Evolutionary conservation across 2,888 invertebrate genomes (phyloP), one percentile per base, ranked within the genome.

Genomic region (Melinaea marsaeus): DNA sequence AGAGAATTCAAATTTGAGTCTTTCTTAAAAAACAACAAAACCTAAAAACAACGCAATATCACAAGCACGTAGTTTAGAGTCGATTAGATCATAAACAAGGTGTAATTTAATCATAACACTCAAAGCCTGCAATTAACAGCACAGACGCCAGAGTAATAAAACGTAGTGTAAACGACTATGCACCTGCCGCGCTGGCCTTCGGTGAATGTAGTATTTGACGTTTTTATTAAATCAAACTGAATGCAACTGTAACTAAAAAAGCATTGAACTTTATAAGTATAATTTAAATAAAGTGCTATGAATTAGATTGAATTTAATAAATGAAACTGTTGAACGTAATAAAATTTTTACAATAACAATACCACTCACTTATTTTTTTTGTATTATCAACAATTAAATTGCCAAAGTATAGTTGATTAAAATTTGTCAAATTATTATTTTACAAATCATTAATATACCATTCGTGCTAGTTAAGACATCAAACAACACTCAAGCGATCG

Each of bases 51-150:
- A 42, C 42, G 42, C 42, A 9, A 42, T 42, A 9, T 42, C 9
- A 42, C 9, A 9, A 42, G 9, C 3, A 51, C 56, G 56, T 58
- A 57, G 57, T 57, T 13, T 32, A 51, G 57, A 65, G 51, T 42
- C 58, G 64, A 61, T 66, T 70, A 65, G 58, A 63, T 61, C 63
- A 65, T 70, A 70, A 70, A 67, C 65, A 68, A 60, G 66, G 63
- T 65, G 65, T 64, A 64, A 64, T 67, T 67, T 60, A 60, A 67
- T 64, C 65, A 62, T 60, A 60, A 63, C 65, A 65, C 59, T 57
- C 61, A 55, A 55, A 64, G 55, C 63, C 55, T 57, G 57, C 65
- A 63, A 55, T 66, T 62, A 66, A 58, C 61, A 54, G 57, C 55
- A 62, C 61, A 62, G 60, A 57, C 61, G 58, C 32, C 32, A 51